A percentile compares a stretch with the other conserved stretches of the same genome.
phyloP scores from a whole-genome alignment of 2,888 invertebrate genomes.

The Sycophila texana region DNA sequence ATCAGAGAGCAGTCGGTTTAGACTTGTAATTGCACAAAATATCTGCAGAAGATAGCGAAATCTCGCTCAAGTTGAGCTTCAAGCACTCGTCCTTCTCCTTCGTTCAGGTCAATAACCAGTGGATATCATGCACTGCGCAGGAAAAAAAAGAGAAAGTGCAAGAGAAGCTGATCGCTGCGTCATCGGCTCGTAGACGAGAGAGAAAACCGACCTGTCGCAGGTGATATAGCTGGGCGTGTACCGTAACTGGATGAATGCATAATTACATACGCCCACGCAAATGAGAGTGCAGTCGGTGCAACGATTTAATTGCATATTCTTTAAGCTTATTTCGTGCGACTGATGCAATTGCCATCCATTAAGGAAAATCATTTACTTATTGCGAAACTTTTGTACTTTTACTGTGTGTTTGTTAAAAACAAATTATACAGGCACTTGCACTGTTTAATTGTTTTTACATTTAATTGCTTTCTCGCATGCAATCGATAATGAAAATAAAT shows the following conservation, averaged over 20 bases:
- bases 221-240: neutral
- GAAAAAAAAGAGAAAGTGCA: slow-evolving; percentile 20
- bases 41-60: too few species aligned
- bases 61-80: neutral
- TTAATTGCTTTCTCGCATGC: too few species aligned
- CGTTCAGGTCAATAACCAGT: neutral
- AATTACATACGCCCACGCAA: neutral
- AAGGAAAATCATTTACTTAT: too few species aligned
- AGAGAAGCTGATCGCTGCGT: neutral
- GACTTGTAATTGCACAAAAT: too few species aligned
- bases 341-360: too few species aligned
- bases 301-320: neutral
- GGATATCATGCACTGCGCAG: neutral
- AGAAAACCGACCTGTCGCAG: neutral
- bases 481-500: too few species aligned
- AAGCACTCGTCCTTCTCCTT: neutral
- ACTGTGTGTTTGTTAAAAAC: too few species aligned
- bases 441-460: too few species aligned
- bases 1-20: neutral
- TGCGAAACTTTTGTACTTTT: too few species aligned
- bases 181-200: neutral
- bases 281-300: neutral
- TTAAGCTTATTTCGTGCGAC: too few species aligned
- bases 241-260: neutral
- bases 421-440: too few species aligned